These are phyloP conservation scores for Cheilosia urbana DNA, from an alignment of 2,888 invertebrate genomes.

Conservation along the genomic window DNA sequence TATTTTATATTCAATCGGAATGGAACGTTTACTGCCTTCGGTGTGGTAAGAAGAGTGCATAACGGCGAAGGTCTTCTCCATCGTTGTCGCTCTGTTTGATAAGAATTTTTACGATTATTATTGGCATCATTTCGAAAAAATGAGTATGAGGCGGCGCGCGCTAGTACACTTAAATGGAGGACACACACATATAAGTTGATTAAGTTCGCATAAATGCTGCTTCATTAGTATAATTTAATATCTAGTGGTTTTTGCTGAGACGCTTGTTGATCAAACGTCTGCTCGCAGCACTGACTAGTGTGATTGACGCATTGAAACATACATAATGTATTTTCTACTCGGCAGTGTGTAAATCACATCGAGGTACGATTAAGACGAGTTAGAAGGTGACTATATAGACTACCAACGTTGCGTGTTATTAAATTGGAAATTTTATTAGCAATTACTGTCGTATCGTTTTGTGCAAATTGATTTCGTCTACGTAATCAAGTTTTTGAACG, in stretches of 20 bases:
- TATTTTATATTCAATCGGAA: background rate
- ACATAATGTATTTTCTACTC: slow-evolving; percentile 8
- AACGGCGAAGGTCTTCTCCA: background rate
- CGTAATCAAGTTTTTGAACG: slow-evolving; percentile 14
- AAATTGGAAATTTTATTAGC: slow-evolving; percentile 40
- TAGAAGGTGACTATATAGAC: background rate
- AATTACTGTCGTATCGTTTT: slow-evolving; percentile 1
- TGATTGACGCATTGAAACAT: slow-evolving; percentile 4
- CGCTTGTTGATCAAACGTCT: background rate
- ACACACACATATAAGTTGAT: slow-evolving; percentile 27
- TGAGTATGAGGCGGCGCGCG: background rate
- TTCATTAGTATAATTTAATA: slow-evolving; percentile 59
- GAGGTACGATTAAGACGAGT: slow-evolving; percentile 1
- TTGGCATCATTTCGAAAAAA: background rate
- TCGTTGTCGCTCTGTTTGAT: background rate
- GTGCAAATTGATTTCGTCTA: slow-evolving; percentile 36
- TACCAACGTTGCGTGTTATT: slow-evolving; percentile 1
- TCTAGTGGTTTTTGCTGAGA: slow-evolving; percentile 4
- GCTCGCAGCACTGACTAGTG: background rate
- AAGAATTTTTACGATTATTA: slow-evolving; percentile 15
- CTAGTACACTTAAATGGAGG: slow-evolving; percentile 23
- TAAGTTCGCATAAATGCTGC: slow-evolving; percentile 44
- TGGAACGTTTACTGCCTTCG: background rate
- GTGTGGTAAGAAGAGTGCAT: no score
- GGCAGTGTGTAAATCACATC: background rate